Evolutionary conservation across 1,140 invertebrate genomes (phyloP).

Genomic region (Saxidomus purpurata): DNA sequence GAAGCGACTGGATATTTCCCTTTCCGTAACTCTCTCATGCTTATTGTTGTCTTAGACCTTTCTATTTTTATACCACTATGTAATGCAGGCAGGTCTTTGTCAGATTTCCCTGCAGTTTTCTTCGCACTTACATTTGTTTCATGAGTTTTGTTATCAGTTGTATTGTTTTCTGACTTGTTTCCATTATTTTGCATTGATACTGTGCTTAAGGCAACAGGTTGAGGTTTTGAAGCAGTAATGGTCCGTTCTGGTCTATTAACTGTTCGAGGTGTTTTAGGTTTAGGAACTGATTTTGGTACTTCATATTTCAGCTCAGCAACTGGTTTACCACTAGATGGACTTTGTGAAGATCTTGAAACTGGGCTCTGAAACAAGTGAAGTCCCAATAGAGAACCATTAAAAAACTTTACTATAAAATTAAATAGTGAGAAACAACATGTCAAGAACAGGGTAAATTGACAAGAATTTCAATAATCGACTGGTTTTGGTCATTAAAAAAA

Average conservation of each 20-base stretch:
- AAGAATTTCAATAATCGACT: too few species aligned
- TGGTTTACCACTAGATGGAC: not conserved
- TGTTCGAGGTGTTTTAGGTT: constrained; percentile 32
- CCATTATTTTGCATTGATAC: constrained; percentile 64
- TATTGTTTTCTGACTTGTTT: constrained; percentile 33
- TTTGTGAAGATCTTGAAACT: constrained; percentile 2
- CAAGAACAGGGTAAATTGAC: too few species aligned
- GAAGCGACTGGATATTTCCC: constrained; percentile 40
- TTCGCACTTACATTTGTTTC: constrained; percentile 25
- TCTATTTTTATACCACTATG: constrained; percentile 44
- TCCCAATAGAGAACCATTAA: too few species aligned
- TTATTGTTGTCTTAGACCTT: constrained; percentile 46
- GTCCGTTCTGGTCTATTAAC: constrained; percentile 1
- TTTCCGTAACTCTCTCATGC: constrained; percentile 6
- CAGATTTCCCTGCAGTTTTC: constrained; percentile 19
- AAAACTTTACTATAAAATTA: too few species aligned
- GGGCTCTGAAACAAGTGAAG: constrained; percentile 49
- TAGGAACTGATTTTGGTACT: not conserved
- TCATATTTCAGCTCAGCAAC: constrained; percentile 58
- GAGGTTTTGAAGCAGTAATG: not conserved
- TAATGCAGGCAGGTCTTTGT: constrained; percentile 42
- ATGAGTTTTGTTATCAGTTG: not conserved
- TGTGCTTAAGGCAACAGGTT: constrained; percentile 41
- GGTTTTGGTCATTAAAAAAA: too few species aligned
- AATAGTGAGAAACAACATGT: too few species aligned